phyloP scores from a whole-genome alignment of 1,140 invertebrate genomes.

The Drosophila kanapiae region DNA sequence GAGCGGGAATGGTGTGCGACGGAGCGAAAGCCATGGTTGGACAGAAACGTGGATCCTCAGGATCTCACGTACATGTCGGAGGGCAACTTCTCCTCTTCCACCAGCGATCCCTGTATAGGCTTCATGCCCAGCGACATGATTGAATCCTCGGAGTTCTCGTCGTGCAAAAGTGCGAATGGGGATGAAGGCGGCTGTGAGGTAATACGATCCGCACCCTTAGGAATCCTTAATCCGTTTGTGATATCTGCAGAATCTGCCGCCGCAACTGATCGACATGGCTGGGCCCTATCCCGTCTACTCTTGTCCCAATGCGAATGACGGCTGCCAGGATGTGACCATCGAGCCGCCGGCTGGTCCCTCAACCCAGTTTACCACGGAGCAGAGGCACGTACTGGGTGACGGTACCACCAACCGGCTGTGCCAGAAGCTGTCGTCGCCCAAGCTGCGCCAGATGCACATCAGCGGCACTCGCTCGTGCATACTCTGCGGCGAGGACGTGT shows the following conservation, averaged over 20 bases:
- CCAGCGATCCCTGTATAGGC: conserved; percentile 52
- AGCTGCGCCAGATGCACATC: conserved; percentile 50
- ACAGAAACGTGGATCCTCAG: conserved; percentile 22
- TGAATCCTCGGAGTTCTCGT: background rate
- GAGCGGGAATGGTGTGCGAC: background rate
- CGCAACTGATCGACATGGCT: conserved; percentile 52
- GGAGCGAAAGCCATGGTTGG: background rate
- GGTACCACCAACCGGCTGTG: conserved; percentile 48
- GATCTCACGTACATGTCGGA: conserved; percentile 12
- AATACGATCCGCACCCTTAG: too few relatives aligned
- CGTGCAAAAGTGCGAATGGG: background rate
- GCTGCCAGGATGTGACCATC: conserved; percentile 15
- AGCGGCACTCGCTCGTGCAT: conserved; percentile 40
- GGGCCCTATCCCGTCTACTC: conserved; percentile 53
- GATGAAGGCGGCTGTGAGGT: background rate
- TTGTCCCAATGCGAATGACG: background rate
- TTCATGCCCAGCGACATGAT: conserved; percentile 29
- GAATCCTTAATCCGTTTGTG: too few relatives aligned
- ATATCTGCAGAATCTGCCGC: background rate
- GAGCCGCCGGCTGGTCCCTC: conserved; percentile 15
- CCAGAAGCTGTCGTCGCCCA: conserved; percentile 19
- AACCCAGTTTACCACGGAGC: conserved; percentile 34
- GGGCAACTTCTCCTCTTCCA: conserved; percentile 18
- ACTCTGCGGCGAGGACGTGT: conserved; percentile 70
- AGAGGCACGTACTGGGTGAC: conserved; percentile 16